Evolutionary conservation across 2,888 invertebrate species (phyloP).

Genomic region (Apeira syringaria): DNA sequence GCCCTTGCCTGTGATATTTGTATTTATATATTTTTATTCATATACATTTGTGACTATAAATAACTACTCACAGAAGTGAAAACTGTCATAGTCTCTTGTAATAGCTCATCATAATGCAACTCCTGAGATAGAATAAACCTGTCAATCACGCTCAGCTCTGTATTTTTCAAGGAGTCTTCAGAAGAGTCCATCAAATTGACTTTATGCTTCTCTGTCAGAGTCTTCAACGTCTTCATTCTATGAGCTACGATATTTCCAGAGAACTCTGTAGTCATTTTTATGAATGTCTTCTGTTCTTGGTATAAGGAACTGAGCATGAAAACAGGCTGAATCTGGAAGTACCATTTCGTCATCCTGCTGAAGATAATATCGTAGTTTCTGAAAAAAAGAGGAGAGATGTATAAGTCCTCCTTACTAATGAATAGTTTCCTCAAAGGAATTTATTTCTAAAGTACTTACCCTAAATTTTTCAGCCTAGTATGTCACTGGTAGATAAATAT

Average conservation of each 20-base stretch:
- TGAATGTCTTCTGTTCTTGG: conserved; percentile 34
- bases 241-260: conserved; percentile 39
- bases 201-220: conserved; percentile 31
- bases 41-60: no score
- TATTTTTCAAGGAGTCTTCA: conserved; percentile 47
- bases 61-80: conserved; percentile 63
- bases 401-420: no score
- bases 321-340: conserved; percentile 60
- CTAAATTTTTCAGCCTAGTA: no score
- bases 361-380: conserved; percentile 60
- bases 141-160: conserved; percentile 63
- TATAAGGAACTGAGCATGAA: conserved; percentile 49
- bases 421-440: no score
- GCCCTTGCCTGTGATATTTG: no score
- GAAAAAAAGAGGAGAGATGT: no score
- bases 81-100: conserved; percentile 61
- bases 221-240: conserved; percentile 40
- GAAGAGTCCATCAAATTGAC: conserved; percentile 42
- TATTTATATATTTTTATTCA: no score
- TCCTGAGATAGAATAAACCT: conserved; percentile 60
- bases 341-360: conserved; percentile 69
- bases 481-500: no score
- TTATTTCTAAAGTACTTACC: no score
- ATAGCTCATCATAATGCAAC: conserved; percentile 44
- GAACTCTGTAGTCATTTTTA: conserved; percentile 36